Conservation (phyloP, 1,140 invertebrate genomes). For the Elymnias hypermnestra region DNA sequence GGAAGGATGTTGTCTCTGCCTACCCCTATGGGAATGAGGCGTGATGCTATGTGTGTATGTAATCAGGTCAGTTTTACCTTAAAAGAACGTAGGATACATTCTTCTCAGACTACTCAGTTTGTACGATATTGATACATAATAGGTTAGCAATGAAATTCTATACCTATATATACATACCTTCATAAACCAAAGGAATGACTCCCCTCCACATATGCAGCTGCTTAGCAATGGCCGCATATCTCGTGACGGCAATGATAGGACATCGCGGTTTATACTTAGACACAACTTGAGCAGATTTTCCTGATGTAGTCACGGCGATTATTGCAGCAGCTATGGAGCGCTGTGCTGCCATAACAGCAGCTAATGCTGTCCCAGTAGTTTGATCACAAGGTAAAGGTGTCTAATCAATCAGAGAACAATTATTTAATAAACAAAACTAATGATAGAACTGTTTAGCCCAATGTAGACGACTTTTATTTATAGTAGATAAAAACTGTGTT, state of each 20-base stretch:
- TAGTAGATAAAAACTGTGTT: too few relatives aligned
- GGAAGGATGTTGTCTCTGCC: too few relatives aligned
- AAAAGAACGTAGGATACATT: too few relatives aligned
- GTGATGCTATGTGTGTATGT: too few relatives aligned
- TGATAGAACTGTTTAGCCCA: too few relatives aligned
- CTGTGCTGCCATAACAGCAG: slow-evolving; percentile 88
- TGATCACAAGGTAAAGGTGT: slow-evolving; percentile 77
- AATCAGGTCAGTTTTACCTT: too few relatives aligned
- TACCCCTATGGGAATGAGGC: too few relatives aligned
- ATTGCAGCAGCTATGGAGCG: slow-evolving; percentile 89
- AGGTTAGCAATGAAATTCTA: too few relatives aligned
- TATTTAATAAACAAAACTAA: too few relatives aligned
- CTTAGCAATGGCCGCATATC: slow-evolving; percentile 65
- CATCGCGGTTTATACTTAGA: slow-evolving; percentile 89
- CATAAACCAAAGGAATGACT: slow-evolving; percentile 36
- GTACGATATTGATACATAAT: too few relatives aligned
- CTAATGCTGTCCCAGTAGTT: slow-evolving; percentile 79
- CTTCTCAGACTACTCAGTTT: too few relatives aligned
- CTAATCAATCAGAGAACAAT: slow-evolving; percentile 13
- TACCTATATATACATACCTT: slow-evolving; percentile 24
- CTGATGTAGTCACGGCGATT: slow-evolving; percentile 90
- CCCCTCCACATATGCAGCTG: slow-evolving; percentile 38
- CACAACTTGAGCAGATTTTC: slow-evolving; percentile 84
- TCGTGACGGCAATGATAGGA: slow-evolving; percentile 89
- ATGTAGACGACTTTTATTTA: too few relatives aligned